phyloP scores from a whole-genome alignment of 2,113 vertebrate genomes.

The Prionailurus viverrinus region DNA sequence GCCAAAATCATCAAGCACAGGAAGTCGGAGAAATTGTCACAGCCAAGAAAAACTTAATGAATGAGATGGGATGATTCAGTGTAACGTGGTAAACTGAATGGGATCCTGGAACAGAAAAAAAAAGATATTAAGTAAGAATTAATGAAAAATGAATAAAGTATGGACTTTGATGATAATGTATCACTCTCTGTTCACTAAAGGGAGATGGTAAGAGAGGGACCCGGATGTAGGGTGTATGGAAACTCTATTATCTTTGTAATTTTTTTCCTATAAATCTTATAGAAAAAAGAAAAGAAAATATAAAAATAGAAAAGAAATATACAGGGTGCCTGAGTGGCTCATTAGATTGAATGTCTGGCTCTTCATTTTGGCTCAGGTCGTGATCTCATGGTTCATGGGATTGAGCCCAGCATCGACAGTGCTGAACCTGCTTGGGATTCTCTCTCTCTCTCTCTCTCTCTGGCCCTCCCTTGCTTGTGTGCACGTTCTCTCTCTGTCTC shows the following conservation, averaged over 20 bases:
- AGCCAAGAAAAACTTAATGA: background rate
- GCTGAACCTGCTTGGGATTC: too few relatives aligned
- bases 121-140: background rate
- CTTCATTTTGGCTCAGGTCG: too few relatives aligned
- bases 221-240: fast-evolving
- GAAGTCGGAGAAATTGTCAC: background rate
- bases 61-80: background rate
- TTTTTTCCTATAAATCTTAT: background rate
- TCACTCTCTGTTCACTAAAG: background rate
- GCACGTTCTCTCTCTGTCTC: too few relatives aligned
- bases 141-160: background rate
- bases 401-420: too few relatives aligned
- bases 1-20: background rate
- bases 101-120: background rate
- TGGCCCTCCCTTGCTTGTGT: too few relatives aligned
- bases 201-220: background rate
- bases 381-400: too few relatives aligned
- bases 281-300: background rate
- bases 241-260: background rate
- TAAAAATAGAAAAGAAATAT: background rate
- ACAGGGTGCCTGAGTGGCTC: too few relatives aligned
- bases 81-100: background rate
- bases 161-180: background rate
- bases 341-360: too few relatives aligned
- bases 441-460: too few relatives aligned